Evolutionary conservation across 2,888 invertebrate species (phyloP), one percentile per base, ranked within the genome.

Genomic region (Agonum fuliginosum): DNA sequence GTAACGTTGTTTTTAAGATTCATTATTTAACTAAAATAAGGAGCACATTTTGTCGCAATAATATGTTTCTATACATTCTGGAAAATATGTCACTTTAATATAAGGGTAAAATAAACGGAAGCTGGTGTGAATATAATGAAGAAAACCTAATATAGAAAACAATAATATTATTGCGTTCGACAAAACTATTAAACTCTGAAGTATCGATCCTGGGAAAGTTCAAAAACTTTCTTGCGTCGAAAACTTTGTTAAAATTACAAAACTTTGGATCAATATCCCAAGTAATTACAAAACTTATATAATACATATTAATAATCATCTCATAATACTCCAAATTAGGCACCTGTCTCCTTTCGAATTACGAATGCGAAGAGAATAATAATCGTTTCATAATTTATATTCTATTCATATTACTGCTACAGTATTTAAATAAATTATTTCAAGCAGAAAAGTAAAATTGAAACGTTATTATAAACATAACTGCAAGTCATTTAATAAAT

Each of bases 161-260:
- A 54, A 54, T 54, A 54, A 54, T 54, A 54, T 54, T 54, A 27
- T 54, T 54, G 22, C 24, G n/a, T 12, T 24, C 54, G 24, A n/a
- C 54, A 24, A 54, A 54, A 54, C 54, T 54, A 54, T 54, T 54
- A 54, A 54, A 54, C 54, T 54, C 54, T 24, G 10, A 54, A 54
- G 54, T 54, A 54, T 54, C 54, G 54, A 54, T 54, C 24, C n/a
- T 54, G 24, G 22, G 20, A 54, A 54, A 54, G 54, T 54, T 54
- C 54, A 54, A 54, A 54, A 54, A 54, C 54, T 54, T 46, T 54
- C 54, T 54, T 54, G 24, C 24, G 24, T 22, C 54, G 10, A 24
- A 46, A 54, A 54, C 54, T 54, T 54, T 54, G 54, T 54, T 54
- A 54, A 54, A 54, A 54, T 54, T 54, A 54, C 54, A 54, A 54